phyloP scores from a whole-genome alignment of 2,888 invertebrate species.

The Shargacucullia verbasci region DNA sequence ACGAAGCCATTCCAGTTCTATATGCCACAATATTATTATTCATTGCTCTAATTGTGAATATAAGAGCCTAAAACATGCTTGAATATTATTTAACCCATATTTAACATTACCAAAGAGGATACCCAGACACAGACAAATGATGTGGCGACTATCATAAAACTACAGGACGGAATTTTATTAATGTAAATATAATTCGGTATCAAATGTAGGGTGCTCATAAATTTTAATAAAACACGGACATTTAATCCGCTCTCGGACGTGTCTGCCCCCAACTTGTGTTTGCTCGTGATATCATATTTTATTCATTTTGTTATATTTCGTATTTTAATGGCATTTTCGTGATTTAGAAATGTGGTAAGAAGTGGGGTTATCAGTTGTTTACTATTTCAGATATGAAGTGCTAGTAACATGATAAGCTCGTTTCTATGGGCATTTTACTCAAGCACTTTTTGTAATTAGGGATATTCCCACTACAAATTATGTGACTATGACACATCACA shows the following conservation, averaged over 20 bases:
- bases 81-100: constrained; percentile 6
- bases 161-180: constrained; percentile 38
- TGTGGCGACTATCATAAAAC: constrained; percentile 30
- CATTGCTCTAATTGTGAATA: no score
- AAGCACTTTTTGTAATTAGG: no score
- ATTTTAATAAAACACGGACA: constrained; percentile 61
- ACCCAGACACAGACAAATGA: constrained; percentile 32
- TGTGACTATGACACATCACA: no score
- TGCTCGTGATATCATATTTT: constrained; percentile 36
- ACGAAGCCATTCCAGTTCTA: no score
- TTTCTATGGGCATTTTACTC: no score
- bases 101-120: constrained; percentile 23
- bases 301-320: constrained; percentile 39
- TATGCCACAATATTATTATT: no score
- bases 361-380: constrained; percentile 7
- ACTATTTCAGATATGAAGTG: background rate
- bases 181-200: constrained; percentile 58
- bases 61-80: no score
- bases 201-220: constrained; percentile 60
- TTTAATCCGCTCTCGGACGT: constrained; percentile 47
- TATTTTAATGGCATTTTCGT: constrained; percentile 35
- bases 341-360: constrained; percentile 25
- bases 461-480: no score
- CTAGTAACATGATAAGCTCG: no score
- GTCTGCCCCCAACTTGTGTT: constrained; percentile 40